Base-by-base conservation (phyloP, 1,140 invertebrate species). In the Rhynchophorus ferrugineus region DNA sequence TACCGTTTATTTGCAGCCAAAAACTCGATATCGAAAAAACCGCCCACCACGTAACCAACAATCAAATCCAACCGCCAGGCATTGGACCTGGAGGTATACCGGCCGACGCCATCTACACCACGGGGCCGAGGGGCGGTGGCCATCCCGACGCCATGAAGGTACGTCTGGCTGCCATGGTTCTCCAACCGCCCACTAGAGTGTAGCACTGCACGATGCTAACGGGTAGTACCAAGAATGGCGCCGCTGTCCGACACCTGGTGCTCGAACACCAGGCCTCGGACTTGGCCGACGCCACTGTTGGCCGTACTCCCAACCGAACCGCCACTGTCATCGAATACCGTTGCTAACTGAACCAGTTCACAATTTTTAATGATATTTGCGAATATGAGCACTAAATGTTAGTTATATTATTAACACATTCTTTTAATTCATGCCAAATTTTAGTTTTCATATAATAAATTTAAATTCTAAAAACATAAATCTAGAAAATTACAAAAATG, bases 131-230 rank as follows among this genome's bases (percentile, higher is more conserved):
- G 36, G 58, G 60, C 17, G 57, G 50, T 18, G 53, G 42, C 19
- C 58, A 61, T 20, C 64, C 61, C 33, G 83, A 78, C 66, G 82
- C 82, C 68, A 82, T 84, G 79, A 84, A 85, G 81, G 83, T 84
- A 75, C 82, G 82, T 71, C 80, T 83, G 66, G 82, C 83, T 64
- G 81, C 83, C 65, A 82, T 84, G 74, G 81, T 84, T 70, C 79
- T 84, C 69, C 82, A 84, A 75, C 81, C 83, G 57, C 83, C 83
- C 70, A 84, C 83, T 77, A 82, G 81, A 75, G 83, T 85, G 77
- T 85, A 83, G 80, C 76, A 77, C 65, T 65, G 65, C 65, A 69
- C 65, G 48, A 44, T 57, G 48, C 44, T 56, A 35, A 56, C 55
- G 52, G 46, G 53, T 45, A 57, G 55, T 17, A 44, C 42, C 24